A percentile compares a stretch with the other conserved stretches of the same genome.
Conservation (phyloP, 2,797 vertebrate species). For the Rhadinocentrus ornatus region DNA sequence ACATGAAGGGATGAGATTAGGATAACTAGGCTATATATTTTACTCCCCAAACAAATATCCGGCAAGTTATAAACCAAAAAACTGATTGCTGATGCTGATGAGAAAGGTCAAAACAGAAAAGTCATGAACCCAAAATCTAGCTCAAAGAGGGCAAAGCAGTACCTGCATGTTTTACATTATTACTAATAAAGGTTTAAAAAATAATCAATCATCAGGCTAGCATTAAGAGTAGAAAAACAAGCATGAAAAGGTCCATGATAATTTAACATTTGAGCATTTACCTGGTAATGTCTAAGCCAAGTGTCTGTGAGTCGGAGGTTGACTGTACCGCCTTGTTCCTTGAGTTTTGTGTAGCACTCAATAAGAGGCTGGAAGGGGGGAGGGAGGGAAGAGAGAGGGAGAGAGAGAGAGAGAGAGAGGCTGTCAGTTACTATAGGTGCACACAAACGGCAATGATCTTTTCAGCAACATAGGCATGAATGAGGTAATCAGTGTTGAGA, state of each 20-base stretch:
- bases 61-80: background rate
- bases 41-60: background rate
- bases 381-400: background rate
- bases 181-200: background rate
- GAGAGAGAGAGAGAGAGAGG: slow-evolving; percentile 10
- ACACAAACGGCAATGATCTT: slow-evolving; percentile 12
- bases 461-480: slow-evolving; percentile 35
- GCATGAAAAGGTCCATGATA: background rate
- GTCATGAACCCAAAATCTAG: background rate
- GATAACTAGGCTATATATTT: background rate
- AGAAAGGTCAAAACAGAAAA: background rate
- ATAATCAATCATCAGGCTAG: background rate
- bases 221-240: background rate
- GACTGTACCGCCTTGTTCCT: slow-evolving; percentile 90
- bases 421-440: background rate
- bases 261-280: slow-evolving; percentile 54
- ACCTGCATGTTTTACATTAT: background rate
- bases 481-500: slow-evolving; percentile 18
- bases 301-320: slow-evolving; percentile 92
- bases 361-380: slow-evolving; percentile 92
- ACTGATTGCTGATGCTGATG: background rate
- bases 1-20: background rate
- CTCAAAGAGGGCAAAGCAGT: background rate
- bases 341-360: slow-evolving; percentile 95
- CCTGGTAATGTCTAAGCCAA: slow-evolving; percentile 98